Conservation (phyloP, 2,113 vertebrate genomes). For the Macaca mulatta region DNA sequence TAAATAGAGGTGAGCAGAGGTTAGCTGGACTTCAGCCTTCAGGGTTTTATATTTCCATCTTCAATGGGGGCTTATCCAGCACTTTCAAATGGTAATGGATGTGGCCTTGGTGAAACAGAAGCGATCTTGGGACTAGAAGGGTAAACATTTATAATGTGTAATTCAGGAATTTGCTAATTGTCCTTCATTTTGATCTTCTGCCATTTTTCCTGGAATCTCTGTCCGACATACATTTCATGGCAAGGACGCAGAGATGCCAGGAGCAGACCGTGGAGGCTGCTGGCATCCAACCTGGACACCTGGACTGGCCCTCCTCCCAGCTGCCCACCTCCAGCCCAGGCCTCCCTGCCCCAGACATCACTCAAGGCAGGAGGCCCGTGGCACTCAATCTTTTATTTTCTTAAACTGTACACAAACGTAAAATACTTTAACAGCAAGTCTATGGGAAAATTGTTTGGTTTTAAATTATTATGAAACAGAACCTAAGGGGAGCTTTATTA, state of each 20-base stretch:
- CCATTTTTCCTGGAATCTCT: conserved; percentile 50
- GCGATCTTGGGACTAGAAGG: conserved; percentile 9
- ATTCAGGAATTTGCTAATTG: conserved; percentile 67
- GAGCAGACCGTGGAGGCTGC: background rate
- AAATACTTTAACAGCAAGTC: conserved; percentile 88
- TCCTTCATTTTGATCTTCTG: conserved; percentile 64
- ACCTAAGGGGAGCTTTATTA: conserved; percentile 98
- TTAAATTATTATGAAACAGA: conserved; percentile 97
- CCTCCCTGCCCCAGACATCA: conserved; percentile 53
- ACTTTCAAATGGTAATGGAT: conserved; percentile 26
- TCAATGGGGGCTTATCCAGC: background rate
- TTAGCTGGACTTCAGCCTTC: background rate
- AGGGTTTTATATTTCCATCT: background rate
- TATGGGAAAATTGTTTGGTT: conserved; percentile 93
- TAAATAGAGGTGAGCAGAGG: background rate
- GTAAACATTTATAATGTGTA: conserved; percentile 59
- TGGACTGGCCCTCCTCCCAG: background rate
- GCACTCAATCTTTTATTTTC: conserved; percentile 92
- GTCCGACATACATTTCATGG: background rate
- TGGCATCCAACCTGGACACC: background rate
- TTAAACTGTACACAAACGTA: conserved; percentile 97
- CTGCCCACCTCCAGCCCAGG: background rate
- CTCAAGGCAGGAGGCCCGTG: conserved; percentile 61
- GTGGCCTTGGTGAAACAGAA: background rate
- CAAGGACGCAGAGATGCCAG: background rate